phyloP scores from a whole-genome alignment of 2,113 vertebrate species.

The Vanacampus margaritifer region DNA sequence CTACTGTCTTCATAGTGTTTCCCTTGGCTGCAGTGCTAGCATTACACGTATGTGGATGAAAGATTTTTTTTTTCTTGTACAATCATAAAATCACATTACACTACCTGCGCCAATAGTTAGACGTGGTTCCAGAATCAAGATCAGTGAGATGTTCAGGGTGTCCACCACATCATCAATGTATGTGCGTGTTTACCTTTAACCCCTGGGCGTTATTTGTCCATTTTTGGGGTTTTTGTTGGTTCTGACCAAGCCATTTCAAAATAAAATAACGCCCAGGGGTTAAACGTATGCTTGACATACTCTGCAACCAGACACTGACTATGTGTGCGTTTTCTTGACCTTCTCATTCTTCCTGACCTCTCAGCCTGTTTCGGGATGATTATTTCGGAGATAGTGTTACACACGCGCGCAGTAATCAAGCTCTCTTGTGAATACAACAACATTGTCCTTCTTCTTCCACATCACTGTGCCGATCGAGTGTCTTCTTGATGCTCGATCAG shows the following conservation, averaged over 20 bases:
- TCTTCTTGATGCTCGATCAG: slow-evolving; percentile 41
- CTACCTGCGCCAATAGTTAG: too few species aligned
- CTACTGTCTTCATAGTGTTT: not conserved
- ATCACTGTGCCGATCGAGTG: slow-evolving; percentile 34
- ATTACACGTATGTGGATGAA: not conserved
- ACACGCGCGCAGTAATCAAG: slow-evolving; percentile 27
- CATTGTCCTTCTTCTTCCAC: slow-evolving; percentile 8
- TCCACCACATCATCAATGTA: too few species aligned
- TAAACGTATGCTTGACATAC: too few species aligned
- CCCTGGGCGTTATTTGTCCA: too few species aligned
- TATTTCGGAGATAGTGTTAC: slow-evolving; percentile 51
- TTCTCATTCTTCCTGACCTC: slow-evolving; percentile 36
- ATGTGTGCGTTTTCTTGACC: slow-evolving; percentile 26
- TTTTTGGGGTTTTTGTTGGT: too few species aligned
- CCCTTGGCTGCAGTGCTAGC: not conserved
- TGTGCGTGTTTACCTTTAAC: too few species aligned
- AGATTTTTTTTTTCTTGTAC: too few species aligned
- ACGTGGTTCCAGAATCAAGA: not conserved
- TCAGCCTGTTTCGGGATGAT: slow-evolving; percentile 27
- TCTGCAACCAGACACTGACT: too few species aligned
- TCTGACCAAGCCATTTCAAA: too few species aligned
- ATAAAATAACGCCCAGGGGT: too few species aligned
- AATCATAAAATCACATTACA: not conserved
- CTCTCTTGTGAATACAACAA: not conserved
- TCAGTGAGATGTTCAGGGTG: too few species aligned